Evolutionary conservation across 2,888 invertebrate species (phyloP).

Genomic region (Zelleria hepariella): DNA sequence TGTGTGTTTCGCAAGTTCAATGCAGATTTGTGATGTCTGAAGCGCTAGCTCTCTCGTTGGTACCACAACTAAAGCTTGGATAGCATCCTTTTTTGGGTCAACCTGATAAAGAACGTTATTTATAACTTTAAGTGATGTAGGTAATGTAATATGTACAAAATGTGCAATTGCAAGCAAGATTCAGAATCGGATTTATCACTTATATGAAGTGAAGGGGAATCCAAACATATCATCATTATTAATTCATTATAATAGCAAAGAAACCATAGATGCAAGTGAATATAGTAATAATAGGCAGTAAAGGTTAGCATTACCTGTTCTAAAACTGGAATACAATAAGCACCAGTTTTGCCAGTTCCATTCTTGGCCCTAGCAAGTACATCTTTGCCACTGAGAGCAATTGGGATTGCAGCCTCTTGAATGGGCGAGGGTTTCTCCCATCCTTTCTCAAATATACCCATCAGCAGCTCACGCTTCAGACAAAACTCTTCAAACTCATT

Average conservation of each 20-base stretch:
- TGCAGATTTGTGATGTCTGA: conserved; percentile 99
- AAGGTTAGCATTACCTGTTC: conserved; percentile 76
- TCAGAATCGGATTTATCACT: conserved; percentile 51
- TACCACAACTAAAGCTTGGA: conserved; percentile 98
- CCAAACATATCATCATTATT: conserved; percentile 61
- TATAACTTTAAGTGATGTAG: not conserved
- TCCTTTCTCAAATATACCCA: conserved; percentile 99
- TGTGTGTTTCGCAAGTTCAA: conserved; percentile 98
- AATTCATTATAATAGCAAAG: conserved; percentile 12
- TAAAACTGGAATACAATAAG: conserved; percentile 98
- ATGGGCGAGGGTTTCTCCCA: conserved; percentile 99
- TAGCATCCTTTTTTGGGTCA: conserved; percentile 89
- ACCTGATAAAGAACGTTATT: conserved; percentile 52
- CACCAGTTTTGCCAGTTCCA: conserved; percentile 99
- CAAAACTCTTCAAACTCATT: conserved; percentile 99
- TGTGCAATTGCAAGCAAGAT: conserved; percentile 1
- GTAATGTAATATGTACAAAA: not conserved
- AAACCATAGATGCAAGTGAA: not conserved
- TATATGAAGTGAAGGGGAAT: conserved; percentile 69
- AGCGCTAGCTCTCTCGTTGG: conserved; percentile 98
- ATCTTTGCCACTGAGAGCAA: conserved; percentile 97
- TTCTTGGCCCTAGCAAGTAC: conserved; percentile 99
- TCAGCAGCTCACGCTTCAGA: conserved; percentile 94
- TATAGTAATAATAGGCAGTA: not conserved
- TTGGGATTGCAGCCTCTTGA: conserved; percentile 99